Percentiles rank a stretch among this genome's conserved stretches.
These are phyloP conservation scores for Ataeniobius toweri DNA, from an alignment of 2,797 vertebrate species.

Conservation along the genomic window DNA sequence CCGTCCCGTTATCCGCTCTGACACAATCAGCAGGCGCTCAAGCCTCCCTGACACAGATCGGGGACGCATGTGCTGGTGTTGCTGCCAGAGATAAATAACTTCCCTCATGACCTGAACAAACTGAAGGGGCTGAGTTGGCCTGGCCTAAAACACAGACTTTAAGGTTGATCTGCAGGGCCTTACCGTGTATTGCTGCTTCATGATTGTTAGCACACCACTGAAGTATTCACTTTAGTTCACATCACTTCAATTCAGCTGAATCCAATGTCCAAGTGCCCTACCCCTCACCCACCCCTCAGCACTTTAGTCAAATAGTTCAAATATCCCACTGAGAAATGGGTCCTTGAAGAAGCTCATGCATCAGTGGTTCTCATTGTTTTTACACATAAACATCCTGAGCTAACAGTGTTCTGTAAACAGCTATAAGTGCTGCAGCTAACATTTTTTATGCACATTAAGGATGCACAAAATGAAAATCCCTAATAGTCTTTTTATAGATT, in stretches of 20 bases:
- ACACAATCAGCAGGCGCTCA: constrained; percentile 41
- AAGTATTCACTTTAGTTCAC: neutral
- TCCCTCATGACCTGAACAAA: neutral
- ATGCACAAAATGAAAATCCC: too few species aligned
- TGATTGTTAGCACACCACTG: neutral
- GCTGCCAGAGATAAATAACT: constrained; percentile 23
- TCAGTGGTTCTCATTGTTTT: too few species aligned
- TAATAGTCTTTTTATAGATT: too few species aligned
- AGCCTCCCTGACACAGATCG: constrained; percentile 14
- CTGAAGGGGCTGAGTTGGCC: neutral
- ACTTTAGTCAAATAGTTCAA: too few species aligned
- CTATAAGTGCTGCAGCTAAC: too few species aligned
- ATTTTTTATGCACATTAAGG: too few species aligned
- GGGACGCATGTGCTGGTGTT: constrained; percentile 12
- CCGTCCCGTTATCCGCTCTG: constrained; percentile 39
- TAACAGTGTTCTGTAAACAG: too few species aligned
- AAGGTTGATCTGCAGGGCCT: neutral
- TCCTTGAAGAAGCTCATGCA: too few species aligned
- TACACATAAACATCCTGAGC: too few species aligned
- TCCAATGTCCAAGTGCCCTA: too few species aligned
- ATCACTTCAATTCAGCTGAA: neutral
- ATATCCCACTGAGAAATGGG: too few species aligned
- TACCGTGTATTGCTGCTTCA: neutral
- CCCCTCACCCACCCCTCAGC: too few species aligned
- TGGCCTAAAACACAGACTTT: neutral